Conservation (phyloP, 2,888 invertebrate species). For the Acrobasis repandana region DNA sequence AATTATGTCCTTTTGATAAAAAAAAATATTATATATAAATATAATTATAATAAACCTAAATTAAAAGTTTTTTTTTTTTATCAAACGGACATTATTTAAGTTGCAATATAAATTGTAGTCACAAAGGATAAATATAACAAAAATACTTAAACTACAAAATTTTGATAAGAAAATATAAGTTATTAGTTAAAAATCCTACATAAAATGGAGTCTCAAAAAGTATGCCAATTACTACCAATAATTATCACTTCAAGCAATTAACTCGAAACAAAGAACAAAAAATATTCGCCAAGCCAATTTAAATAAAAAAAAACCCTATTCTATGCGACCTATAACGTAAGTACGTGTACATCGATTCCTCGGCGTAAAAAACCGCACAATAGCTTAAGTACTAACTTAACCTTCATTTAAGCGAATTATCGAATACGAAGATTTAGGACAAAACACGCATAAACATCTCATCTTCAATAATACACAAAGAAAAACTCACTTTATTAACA, state of each 20-base stretch:
- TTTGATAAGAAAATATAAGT: no score
- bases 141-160: no score
- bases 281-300: slow-evolving; percentile 32
- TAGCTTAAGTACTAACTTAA: slow-evolving; percentile 18
- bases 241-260: slow-evolving; percentile 31
- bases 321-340: slow-evolving; percentile 20
- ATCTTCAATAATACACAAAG: slow-evolving; percentile 27
- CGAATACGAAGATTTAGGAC: slow-evolving; percentile 34
- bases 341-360: slow-evolving; percentile 12
- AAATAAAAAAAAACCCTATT: slow-evolving; percentile 22
- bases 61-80: no score
- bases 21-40: no score
- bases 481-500: slow-evolving; percentile 26
- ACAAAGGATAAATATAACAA: no score
- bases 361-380: slow-evolving; percentile 17
- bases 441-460: slow-evolving; percentile 31
- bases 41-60: no score
- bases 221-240: slow-evolving; percentile 14
- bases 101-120: no score
- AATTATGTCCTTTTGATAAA: no score
- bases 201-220: slow-evolving; percentile 3
- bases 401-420: slow-evolving; percentile 32
- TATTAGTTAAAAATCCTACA: neutral
- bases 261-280: slow-evolving; percentile 30
- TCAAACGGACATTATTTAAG: no score